A percentile compares a stretch with the other conserved stretches of the same genome.
Conservation (phyloP, 35 echinoderm and acorn worm genomes). For the Chiridota heheva region DNA sequence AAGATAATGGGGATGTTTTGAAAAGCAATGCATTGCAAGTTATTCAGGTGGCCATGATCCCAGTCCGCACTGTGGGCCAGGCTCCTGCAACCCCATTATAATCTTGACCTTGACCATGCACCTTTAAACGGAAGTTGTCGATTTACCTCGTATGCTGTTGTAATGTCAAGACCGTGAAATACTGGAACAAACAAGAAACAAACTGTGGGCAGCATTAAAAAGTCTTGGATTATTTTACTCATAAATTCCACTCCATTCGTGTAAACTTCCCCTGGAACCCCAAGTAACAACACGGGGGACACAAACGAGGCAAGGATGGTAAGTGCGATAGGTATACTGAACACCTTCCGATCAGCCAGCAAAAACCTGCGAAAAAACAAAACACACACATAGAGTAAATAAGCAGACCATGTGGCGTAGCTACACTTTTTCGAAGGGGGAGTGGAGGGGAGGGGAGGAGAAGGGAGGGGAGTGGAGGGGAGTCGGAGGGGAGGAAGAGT, state of each 20-base stretch:
- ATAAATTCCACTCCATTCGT: background rate
- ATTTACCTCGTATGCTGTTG: conserved; percentile 19
- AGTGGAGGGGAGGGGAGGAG: too few species aligned
- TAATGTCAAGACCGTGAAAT: conserved; percentile 11
- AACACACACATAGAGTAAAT: too few species aligned
- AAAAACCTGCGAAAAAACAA: conserved; percentile 3
- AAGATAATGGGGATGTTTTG: too few species aligned
- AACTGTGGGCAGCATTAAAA: background rate
- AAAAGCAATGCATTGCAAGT: too few species aligned
- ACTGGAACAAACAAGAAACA: conserved; percentile 22
- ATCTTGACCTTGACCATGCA: too few species aligned
- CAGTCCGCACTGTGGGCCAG: too few species aligned
- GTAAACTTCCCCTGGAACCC: conserved; percentile 27
- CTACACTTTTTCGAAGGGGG: too few species aligned
- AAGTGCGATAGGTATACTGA: conserved; percentile 3
- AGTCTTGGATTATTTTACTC: background rate
- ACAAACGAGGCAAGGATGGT: conserved; percentile 23
- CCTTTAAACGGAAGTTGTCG: background rate
- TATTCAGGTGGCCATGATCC: too few species aligned
- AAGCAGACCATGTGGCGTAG: too few species aligned
- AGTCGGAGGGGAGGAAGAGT: too few species aligned
- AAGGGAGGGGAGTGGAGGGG: too few species aligned
- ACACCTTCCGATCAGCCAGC: conserved; percentile 5
- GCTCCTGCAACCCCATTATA: too few species aligned
- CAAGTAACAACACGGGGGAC: conserved; percentile 13